Percentiles rank a stretch among this genome's conserved stretches.
These are phyloP conservation scores for Agonum fuliginosum DNA, from an alignment of 2,888 invertebrate genomes.

Conservation along the genomic window DNA sequence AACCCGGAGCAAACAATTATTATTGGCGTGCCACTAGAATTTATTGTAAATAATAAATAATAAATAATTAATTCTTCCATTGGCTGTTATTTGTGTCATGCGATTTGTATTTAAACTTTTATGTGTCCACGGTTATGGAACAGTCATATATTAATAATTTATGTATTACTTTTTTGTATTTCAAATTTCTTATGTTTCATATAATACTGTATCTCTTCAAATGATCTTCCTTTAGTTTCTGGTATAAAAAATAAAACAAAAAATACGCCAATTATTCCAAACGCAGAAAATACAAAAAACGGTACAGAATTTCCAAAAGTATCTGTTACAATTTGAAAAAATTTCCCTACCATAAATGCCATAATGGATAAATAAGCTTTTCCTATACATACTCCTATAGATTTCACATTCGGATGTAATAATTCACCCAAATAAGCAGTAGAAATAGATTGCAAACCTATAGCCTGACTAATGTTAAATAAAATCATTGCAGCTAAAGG, in stretches of 20 bases:
- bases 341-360: constrained; percentile 40
- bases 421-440: constrained; percentile 67
- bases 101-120: too few species aligned
- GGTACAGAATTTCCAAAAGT: constrained; percentile 39
- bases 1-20: too few species aligned
- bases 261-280: constrained; percentile 15
- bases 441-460: constrained; percentile 69
- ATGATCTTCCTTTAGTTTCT: constrained; percentile 59
- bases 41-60: too few species aligned
- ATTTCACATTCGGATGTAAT: constrained; percentile 66
- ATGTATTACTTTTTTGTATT: too few species aligned
- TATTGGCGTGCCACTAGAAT: too few species aligned
- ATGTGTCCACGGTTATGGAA: too few species aligned
- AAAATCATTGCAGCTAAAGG: constrained; percentile 52
- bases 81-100: too few species aligned
- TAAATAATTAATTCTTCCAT: too few species aligned
- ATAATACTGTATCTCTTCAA: constrained; percentile 58
- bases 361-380: constrained; percentile 11
- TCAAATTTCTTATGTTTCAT: constrained; percentile 34
- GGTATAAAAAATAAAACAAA: constrained; percentile 59
- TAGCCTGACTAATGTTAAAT: constrained; percentile 41
- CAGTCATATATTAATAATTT: too few species aligned
- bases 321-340: constrained; percentile 50
- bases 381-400: constrained; percentile 34
- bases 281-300: constrained; percentile 55